Evolutionary conservation across 2,888 invertebrate genomes (phyloP), one percentile per base, ranked within the genome.

Genomic region (Megaustenia siamemsis): DNA sequence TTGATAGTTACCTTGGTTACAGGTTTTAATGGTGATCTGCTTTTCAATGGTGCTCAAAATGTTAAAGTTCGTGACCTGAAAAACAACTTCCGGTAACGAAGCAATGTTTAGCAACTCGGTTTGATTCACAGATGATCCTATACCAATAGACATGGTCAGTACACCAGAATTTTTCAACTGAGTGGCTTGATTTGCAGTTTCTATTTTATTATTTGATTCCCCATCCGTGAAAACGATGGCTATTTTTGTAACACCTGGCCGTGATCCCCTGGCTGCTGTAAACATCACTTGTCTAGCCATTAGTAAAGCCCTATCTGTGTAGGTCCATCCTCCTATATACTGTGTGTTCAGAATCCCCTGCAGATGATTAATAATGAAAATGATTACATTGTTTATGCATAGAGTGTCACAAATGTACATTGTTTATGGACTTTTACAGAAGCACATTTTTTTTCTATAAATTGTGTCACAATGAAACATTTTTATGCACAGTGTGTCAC

Each of bases 211-310:
- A 32, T 32, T 49, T 12, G 79, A 79, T 6, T 28, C 10, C 45
- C 79, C 79, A 45, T 79, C 79, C 12, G 79, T 79, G 45, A 79
- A 38, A 5, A 79, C 79, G 2, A 79, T 43, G n/a, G 68, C 68
- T 15, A 79, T 79, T 79, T 79, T 79, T 0, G 43, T 32, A 32
- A 79, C 79, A 68, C 63, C 38, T 45, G 79, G 45, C 24, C 79
- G 56, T 10, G 79, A 43, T 45, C 79, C 79, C n/a, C 15, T 45
- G 40, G 66, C 32, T 8, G 45, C 1, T 10, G 63, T 45, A 32
- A 66, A 63, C 45, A 68, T 66, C 18, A 28, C 32, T 24, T 38
- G 24, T 45, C 79, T 63, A 24, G 79, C 79, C 43, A 66, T 21
- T 8, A n/a, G 32, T 45, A 79, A 53, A 32, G 79, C 79, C 45